Base-by-base conservation (phyloP, 2,113 vertebrate genomes). In the Acinonyx jubatus region DNA sequence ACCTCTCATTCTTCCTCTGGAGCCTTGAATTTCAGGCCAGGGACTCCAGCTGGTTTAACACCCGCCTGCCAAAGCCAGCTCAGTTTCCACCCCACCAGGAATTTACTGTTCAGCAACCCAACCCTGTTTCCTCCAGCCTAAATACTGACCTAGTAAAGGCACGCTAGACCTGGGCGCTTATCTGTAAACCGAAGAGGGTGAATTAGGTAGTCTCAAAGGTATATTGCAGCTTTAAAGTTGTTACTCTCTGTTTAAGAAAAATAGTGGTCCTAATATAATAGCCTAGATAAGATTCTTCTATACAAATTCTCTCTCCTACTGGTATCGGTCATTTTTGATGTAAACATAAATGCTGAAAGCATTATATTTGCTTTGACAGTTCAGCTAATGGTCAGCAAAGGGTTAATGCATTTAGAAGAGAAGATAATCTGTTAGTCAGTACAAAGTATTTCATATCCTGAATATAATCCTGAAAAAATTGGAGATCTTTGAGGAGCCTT, bases 401-500 rank as follows among this genome's bases (percentile, higher is more conserved):
- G 4, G 85, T 96, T 96, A 97, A 80, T 29, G 74, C 68, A 87
- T 92, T 91, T 84, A 84, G 76, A 29, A 90, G 33, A 68, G 85
- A 92, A 84, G 16, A 71, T 87, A 52, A 86, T 92, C 73, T 86
- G 41, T 80, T 73, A 88, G 18, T 55, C 48, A 84, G 73, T 31
- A 91, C 63, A 92, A 92, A 83, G 71, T 93, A 95, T 94, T 97
- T 97, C 90, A 97, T 97, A 96, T 95, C 94, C 97, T 92, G 95
- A 89, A 55, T 89, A 91, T 89, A 96, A 96, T 93, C 94, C 94
- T 95, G 61, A 91, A 81, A 95, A 94, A 71, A 93, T 27, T 89
- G 86, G 50, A 68, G 57, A 23, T 78, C 57, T 83, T 50, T 31
- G 69, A 25, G 19, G 57, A 21, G 33, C 21, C 76, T 96, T 84